Evolutionary conservation across 2,113 vertebrate genomes (phyloP), one percentile per base, ranked within the genome.

Genomic region (Crocuta crocuta): DNA sequence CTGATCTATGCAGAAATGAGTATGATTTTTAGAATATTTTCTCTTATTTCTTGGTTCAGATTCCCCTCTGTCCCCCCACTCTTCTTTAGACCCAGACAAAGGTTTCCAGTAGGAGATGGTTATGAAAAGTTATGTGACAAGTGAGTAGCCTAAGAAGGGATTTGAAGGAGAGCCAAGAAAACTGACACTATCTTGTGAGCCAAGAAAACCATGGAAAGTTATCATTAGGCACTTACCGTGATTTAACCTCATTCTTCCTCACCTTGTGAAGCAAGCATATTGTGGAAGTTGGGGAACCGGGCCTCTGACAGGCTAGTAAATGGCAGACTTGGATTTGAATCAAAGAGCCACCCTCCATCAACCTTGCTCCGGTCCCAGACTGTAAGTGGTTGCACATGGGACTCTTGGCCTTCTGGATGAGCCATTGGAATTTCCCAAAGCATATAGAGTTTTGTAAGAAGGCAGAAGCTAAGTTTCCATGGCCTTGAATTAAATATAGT

Each of bases 101-200:
- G 2, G 19, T 76, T 95, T 91, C 89, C n/a, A 83, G 48, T 45
- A 10, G 43, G 15, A 95, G 58, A 83, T 48, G 48, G 31, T 86
- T 89, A 16, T 70, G 35, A 53, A 61, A 88, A 80, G 2, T 26
- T 66, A n/a, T 39, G 39, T 87, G 84, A 94, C 65, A 87, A 71
- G 13, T 28, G 11, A 88, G 19, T 13, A 21, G 7, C 23, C 5
- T 74, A 61, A 78, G 78, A 84, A 87, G 13, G 33, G n/a, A 61
- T 88, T 88, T 87, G 48, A 81, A 90, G 78, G 76, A 96, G 63
- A 58, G 48, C 79, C 10, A 53, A 76, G 93, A 84, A 58, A 86
- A 66, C 9, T 12, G 13, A 73, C 19, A 33, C 63, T 91, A 74
- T 35, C 10, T 74, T 80, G 2, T 73, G 15, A 74, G 7, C 10